Conservation (phyloP, 2,113 vertebrate genomes). For the Gallinago undulata region DNA sequence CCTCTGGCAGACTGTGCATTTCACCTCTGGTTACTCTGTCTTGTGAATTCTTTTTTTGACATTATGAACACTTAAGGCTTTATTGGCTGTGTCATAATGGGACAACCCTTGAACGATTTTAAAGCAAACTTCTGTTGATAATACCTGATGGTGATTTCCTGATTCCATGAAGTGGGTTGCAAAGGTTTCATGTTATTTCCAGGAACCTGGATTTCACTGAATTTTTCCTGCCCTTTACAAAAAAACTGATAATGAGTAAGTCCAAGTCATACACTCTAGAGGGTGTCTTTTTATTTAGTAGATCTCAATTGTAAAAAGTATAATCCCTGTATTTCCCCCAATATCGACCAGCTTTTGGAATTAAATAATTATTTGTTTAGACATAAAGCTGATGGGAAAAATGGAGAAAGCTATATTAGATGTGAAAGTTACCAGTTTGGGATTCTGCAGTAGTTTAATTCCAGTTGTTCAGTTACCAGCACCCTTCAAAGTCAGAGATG, state of each 20-base stretch:
- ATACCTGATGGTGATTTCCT: neutral
- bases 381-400: neutral
- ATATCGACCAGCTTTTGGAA: rapidly evolving
- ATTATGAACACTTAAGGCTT: neutral
- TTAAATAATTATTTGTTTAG: neutral
- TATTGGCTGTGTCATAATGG: neutral
- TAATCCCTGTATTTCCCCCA: neutral
- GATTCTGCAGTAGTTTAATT: neutral
- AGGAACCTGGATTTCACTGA: neutral
- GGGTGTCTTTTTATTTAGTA: neutral
- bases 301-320: neutral
- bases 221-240: neutral
- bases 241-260: neutral
- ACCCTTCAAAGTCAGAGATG: neutral
- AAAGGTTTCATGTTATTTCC: neutral
- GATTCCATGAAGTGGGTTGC: neutral
- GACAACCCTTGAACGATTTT: neutral
- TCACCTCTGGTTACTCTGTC: neutral
- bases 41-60: neutral
- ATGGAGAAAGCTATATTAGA: neutral
- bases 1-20: neutral
- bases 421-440: neutral
- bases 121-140: neutral
- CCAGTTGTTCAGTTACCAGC: neutral
- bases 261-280: neutral